Base-by-base conservation (phyloP, 23 tunicate genomes). In the Trididemnum clinides region DNA sequence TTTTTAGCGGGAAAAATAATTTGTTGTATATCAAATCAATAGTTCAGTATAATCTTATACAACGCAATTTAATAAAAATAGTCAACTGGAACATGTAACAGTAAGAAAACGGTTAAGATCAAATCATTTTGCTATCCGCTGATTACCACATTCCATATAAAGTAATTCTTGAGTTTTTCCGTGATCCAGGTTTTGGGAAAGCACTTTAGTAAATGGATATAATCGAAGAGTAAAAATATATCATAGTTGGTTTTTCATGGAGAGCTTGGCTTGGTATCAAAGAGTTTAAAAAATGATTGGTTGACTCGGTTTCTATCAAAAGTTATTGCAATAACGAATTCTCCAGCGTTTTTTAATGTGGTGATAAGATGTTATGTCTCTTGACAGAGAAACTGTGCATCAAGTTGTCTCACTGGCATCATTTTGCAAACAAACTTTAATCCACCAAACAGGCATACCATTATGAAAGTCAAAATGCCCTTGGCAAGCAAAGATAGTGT, bases 191-290 rank as follows among this genome's bases (percentile, higher is more conserved):
- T 74, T 18, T 39, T 74, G 37, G 58, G 22, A 36, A 74, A 10
- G 25, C 80, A 74, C 38, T 74, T 74, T 22, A 74, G 29, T 39
- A 74, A 38, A 22, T 74, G 80, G 3, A 74, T 31, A 74, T 74
- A 74, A 38, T 74, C 80, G 38, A 15, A 74, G 3, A 39, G 57
- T 6, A 74, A 22, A 74, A n/a, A n/a, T n/a, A 19, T 12, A 10
- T 10, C 15, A 10, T 49, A 10, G 10, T 10, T 49, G 54, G 10
- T 49, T 49, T 49, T 10, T 49, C 54, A n/a, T n/a, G n/a, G n/a
- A n/a, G n/a, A n/a, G n/a, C 38, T 27, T n/a, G 75, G 38, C 5
- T 5, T 23, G 7, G 35, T 28, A 5, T 30, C 75, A 69, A 69
- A 69, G 2, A 28, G 35, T 69, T 69, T 28, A 69, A 69, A n/a